These are phyloP conservation scores for Pluvianellus socialis DNA, from an alignment of 2,113 vertebrate species.

Conservation along the genomic window DNA sequence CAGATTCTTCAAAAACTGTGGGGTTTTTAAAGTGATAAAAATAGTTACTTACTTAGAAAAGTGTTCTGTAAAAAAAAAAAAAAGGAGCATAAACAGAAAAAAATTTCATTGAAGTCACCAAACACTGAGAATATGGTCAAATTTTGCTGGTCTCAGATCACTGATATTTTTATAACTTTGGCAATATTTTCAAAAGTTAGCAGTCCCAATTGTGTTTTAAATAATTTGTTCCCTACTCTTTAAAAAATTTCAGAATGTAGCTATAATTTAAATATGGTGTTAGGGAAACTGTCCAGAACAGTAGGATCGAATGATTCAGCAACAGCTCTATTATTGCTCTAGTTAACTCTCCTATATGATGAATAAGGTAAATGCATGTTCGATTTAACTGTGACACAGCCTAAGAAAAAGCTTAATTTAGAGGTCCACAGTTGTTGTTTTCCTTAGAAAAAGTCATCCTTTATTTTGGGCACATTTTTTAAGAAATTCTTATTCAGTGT, in stretches of 20 bases:
- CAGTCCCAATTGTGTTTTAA: not conserved
- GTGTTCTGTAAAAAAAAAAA: not conserved
- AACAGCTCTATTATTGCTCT: not conserved
- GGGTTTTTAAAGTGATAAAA: not conserved
- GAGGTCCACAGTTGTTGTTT: not conserved
- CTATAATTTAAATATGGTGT: not conserved
- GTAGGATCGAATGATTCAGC: not conserved
- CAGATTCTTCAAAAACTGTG: not conserved
- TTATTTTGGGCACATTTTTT: not conserved
- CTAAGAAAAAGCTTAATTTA: not conserved
- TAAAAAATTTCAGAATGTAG: not conserved
- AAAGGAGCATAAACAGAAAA: not conserved
- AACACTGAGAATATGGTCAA: not conserved
- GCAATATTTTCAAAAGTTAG: not conserved
- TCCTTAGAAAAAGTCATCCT: not conserved
- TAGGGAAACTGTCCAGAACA: not conserved
- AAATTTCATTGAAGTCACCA: not conserved
- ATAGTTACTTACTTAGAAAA: not conserved
- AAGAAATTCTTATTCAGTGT: not conserved
- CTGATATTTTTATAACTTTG: not conserved
- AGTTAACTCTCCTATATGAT: not conserved
- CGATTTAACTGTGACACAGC: not conserved
- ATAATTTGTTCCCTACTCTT: not conserved
- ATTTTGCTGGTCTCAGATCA: not conserved
- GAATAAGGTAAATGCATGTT: not conserved